phyloP scores from a whole-genome alignment of 2,888 invertebrate genomes.

The Drosophila stalkeri region DNA sequence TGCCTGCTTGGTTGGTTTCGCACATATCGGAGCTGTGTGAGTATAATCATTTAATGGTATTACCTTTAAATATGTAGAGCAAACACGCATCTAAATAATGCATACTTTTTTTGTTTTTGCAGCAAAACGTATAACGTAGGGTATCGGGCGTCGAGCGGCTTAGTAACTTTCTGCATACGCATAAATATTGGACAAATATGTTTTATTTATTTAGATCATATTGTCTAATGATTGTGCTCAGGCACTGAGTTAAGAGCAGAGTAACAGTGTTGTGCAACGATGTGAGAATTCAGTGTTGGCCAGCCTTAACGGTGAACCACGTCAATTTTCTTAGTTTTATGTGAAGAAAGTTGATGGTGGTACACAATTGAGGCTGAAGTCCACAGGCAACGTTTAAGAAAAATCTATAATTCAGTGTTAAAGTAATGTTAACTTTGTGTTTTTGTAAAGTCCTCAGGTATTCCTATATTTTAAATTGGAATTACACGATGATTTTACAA shows the following conservation, averaged over 20 bases:
- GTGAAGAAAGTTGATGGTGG: constrained; percentile 14
- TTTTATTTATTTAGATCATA: background rate
- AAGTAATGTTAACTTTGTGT: background rate
- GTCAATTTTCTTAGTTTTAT: background rate
- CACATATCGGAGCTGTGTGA: constrained; percentile 58
- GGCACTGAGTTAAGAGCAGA: background rate
- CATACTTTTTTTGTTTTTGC: constrained; percentile 14
- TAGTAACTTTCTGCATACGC: background rate
- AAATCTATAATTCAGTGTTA: background rate
- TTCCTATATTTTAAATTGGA: background rate
- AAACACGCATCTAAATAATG: constrained; percentile 48
- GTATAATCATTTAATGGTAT: constrained; percentile 68
- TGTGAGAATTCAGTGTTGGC: background rate
- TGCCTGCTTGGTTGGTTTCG: background rate
- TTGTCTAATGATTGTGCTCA: constrained; percentile 18
- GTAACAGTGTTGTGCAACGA: background rate
- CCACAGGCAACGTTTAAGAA: background rate
- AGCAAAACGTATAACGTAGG: constrained; percentile 14
- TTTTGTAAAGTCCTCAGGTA: constrained; percentile 7
- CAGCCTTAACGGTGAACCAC: constrained; percentile 8
- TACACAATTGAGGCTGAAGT: background rate
- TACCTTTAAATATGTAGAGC: constrained; percentile 64
- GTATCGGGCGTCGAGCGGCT: constrained; percentile 2
- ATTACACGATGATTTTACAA: constrained; percentile 6
- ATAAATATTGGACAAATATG: constrained; percentile 15